A percentile compares a stretch with the other conserved stretches of the same genome.
These are phyloP conservation scores for Antechinus flavipes DNA, from an alignment of 2,113 vertebrate species.

Conservation along the genomic window DNA sequence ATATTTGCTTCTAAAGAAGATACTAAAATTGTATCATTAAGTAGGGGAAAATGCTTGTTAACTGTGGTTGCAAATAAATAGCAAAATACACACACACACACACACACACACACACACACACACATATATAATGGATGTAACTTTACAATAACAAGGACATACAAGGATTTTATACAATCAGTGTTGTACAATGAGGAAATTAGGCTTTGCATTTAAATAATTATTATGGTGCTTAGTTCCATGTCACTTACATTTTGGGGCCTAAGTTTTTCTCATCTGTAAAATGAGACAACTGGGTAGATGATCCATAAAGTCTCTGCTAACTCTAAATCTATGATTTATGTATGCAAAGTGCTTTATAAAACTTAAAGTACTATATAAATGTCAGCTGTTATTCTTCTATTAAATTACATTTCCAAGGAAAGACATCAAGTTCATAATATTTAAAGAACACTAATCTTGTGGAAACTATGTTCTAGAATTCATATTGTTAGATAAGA, in stretches of 20 bases:
- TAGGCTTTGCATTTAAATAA: neutral
- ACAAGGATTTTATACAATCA: neutral
- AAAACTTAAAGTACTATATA: neutral
- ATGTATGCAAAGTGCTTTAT: neutral
- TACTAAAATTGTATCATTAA: slow-evolving; percentile 4
- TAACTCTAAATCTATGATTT: neutral
- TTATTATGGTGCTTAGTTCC: neutral
- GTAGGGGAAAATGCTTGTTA: slow-evolving; percentile 48
- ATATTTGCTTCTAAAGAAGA: slow-evolving; percentile 24
- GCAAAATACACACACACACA: slow-evolving; percentile 8
- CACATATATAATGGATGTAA: neutral
- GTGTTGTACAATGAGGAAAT: neutral
- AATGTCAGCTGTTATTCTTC: neutral
- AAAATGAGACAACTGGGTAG: neutral
- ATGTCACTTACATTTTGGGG: neutral
- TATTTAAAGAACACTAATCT: neutral
- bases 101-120: too few relatives aligned
- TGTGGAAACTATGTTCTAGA: neutral
- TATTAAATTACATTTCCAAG: neutral
- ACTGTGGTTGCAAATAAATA: neutral
- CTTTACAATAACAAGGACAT: slow-evolving; percentile 34
- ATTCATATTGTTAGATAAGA: neutral
- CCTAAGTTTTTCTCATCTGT: neutral
- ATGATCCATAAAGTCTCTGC: neutral
- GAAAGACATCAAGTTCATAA: neutral